These are phyloP conservation scores for Pseudomugil tenellus DNA, from an alignment of 2,797 vertebrate genomes.

Conservation along the genomic window DNA sequence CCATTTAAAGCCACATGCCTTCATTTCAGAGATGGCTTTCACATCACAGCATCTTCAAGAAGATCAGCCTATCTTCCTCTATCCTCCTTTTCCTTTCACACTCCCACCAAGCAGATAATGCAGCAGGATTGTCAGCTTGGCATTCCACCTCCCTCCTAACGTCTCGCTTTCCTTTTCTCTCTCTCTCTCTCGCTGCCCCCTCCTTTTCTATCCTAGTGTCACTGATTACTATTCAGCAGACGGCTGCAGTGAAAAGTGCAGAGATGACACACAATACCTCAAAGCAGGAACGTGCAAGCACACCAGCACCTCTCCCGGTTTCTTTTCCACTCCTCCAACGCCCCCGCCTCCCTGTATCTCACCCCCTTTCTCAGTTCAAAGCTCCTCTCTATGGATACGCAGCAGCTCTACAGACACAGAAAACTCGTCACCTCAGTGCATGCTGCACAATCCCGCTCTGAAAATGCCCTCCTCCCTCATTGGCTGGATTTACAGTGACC, in stretches of 20 bases:
- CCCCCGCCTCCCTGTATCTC: slow-evolving; percentile 46
- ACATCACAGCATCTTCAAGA: slow-evolving; percentile 62
- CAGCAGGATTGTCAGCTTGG: slow-evolving; percentile 84
- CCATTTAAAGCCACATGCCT: slow-evolving; percentile 34
- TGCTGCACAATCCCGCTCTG: background rate
- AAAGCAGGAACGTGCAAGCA: slow-evolving; percentile 75
- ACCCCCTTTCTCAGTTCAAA: slow-evolving; percentile 62
- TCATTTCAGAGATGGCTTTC: slow-evolving; percentile 30
- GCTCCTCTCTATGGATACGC: slow-evolving; percentile 34
- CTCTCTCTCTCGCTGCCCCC: slow-evolving; percentile 26
- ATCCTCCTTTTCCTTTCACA: slow-evolving; percentile 68
- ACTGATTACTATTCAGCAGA: slow-evolving; percentile 91
- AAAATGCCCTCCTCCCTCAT: slow-evolving; percentile 18
- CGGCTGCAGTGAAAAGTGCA: slow-evolving; percentile 83
- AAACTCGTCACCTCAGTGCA: slow-evolving; percentile 40
- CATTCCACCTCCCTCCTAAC: slow-evolving; percentile 74
- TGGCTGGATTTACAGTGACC: slow-evolving; percentile 26
- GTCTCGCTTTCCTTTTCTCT: slow-evolving; percentile 51
- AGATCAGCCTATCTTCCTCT: slow-evolving; percentile 39
- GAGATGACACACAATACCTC: slow-evolving; percentile 89
- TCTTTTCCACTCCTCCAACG: background rate
- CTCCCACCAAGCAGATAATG: slow-evolving; percentile 83
- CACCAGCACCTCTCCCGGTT: slow-evolving; percentile 50
- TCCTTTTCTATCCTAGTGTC: slow-evolving; percentile 75
- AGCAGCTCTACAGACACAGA: slow-evolving; percentile 13